Evolutionary conservation across 2,113 vertebrate species (phyloP).

Genomic region (Quiscalus mexicanus): DNA sequence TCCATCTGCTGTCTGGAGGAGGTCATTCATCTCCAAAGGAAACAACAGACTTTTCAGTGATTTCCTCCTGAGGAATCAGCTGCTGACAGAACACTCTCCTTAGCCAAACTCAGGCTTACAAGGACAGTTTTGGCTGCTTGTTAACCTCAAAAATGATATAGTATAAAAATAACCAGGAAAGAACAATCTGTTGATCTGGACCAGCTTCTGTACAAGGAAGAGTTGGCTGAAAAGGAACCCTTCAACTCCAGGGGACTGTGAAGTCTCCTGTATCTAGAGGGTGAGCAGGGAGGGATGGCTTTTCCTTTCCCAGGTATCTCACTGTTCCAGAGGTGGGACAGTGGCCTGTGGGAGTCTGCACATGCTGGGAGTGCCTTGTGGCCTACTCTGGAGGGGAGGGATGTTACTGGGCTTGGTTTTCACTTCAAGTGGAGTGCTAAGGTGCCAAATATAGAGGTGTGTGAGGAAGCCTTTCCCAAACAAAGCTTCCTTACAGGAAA

Average conservation of each 20-base stretch:
- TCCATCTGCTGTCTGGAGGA: slow-evolving; percentile 23
- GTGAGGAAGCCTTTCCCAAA: neutral
- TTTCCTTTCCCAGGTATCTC: neutral
- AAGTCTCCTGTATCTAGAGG: neutral
- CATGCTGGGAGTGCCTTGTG: accelerated
- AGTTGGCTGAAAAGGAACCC: neutral
- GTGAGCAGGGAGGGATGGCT: neutral
- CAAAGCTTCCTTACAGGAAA: neutral
- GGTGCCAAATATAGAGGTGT: neutral
- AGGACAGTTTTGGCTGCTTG: neutral
- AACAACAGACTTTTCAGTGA: neutral
- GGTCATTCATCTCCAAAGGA: neutral
- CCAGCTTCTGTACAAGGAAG: neutral
- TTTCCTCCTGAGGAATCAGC: neutral
- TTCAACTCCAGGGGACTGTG: neutral
- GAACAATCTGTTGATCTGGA: neutral
- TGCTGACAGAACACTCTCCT: neutral
- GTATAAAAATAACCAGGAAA: neutral
- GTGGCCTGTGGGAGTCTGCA: neutral
- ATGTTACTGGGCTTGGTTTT: neutral
- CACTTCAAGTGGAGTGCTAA: neutral
- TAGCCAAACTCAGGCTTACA: neutral
- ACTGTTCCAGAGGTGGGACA: neutral
- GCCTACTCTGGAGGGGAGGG: neutral
- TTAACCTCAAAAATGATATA: neutral